Percentiles rank a stretch among this genome's conserved stretches.
Evolutionary conservation across 2,888 invertebrate genomes (phyloP).

Genomic region (Allygus modestus): DNA sequence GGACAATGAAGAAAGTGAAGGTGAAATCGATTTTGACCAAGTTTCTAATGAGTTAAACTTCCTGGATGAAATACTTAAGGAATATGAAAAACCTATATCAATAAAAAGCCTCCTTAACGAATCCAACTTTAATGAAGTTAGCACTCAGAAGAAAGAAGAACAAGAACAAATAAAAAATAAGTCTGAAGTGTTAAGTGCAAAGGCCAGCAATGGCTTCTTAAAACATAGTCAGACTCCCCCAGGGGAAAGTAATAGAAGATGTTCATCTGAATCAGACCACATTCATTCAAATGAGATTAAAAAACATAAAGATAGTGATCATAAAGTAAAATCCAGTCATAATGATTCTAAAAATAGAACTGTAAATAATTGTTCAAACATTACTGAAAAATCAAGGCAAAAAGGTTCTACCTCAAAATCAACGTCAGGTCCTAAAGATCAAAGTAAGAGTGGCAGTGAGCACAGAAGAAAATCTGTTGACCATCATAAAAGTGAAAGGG

Average conservation of each 20-base stretch:
- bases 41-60: constrained; percentile 38
- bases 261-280: background rate
- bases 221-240: background rate
- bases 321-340: background rate
- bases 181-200: background rate
- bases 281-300: background rate
- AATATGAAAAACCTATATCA: constrained; percentile 34
- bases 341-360: background rate
- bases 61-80: constrained; percentile 25
- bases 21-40: constrained; percentile 45
- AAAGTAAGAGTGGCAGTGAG: background rate
- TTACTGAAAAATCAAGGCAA: background rate
- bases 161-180: background rate
- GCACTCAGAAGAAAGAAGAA: background rate
- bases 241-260: background rate
- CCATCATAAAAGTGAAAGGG: background rate
- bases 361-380: background rate
- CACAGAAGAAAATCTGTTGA: constrained; percentile 28
- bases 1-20: constrained; percentile 41
- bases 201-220: background rate
- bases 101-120: background rate
- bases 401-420: background rate
- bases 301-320: background rate
- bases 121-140: background rate
- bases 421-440: background rate